A percentile compares a stretch with the other conserved stretches of the same genome.
These are phyloP conservation scores for Leucania comma DNA, from an alignment of 2,888 invertebrate genomes.

Conservation along the genomic window DNA sequence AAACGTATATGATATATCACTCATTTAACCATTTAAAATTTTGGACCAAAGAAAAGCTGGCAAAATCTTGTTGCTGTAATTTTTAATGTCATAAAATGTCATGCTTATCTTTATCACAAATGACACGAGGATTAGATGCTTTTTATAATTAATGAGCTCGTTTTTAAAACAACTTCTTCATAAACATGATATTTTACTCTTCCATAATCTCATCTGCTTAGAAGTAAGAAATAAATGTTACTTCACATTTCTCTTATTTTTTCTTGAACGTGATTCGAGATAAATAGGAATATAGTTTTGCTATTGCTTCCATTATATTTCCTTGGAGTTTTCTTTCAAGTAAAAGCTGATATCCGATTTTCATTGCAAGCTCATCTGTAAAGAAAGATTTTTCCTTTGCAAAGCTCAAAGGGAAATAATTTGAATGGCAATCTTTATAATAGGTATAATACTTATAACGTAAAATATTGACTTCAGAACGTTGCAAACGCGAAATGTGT, in stretches of 20 bases:
- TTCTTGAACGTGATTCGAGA: constrained; percentile 3
- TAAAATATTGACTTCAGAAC: neutral
- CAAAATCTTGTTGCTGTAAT: neutral
- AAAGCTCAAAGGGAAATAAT: too few relatives aligned
- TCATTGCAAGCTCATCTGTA: neutral
- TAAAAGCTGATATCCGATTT: constrained; percentile 17
- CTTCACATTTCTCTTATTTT: constrained; percentile 6
- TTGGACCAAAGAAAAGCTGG: neutral
- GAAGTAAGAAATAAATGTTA: constrained; percentile 3
- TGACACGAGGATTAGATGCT: too few relatives aligned
- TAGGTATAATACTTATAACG: too few relatives aligned
- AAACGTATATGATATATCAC: too few relatives aligned
- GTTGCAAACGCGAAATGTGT: neutral
- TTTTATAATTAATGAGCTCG: neutral
- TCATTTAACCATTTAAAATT: neutral
- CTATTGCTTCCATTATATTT: constrained; percentile 8
- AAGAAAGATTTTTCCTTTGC: neutral
- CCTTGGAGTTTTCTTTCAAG: constrained; percentile 13
- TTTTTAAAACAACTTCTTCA: neutral
- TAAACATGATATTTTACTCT: neutral
- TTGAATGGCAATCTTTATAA: neutral
- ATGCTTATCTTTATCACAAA: neutral
- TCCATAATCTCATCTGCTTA: neutral
- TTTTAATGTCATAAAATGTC: neutral
- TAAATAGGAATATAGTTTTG: constrained; percentile 7